Evolutionary conservation across 1,140 invertebrate genomes (phyloP), one percentile per base, ranked within the genome.

Genomic region (Rhizoglyphus robini): DNA sequence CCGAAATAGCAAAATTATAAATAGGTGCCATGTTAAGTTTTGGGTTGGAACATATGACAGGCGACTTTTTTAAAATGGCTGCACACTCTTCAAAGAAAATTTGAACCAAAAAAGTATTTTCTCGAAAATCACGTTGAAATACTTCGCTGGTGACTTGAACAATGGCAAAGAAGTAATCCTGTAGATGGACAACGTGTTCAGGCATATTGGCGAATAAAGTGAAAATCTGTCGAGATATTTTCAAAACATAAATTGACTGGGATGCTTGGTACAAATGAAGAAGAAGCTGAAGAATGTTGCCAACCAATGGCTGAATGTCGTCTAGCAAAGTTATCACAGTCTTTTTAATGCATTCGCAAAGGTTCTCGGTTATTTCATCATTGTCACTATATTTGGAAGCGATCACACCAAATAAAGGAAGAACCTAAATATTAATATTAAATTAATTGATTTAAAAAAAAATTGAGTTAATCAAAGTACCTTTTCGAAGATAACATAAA

Each of bases 311-410:
- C 47, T 78, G 75, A 66, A 82, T 83, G 60, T 84, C 83, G 67
- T 82, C 81, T 73, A 85, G 77, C 48, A 88, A 74, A 41, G 84
- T 83, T 8, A 79, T 78, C 13, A 88, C 75, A 2, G 82, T 80
- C 70, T 83, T 81, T 73, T 87, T 88, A 60, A 88, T 74, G 67
- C 85, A 76, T 49, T 79, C 78, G 75, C 85, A 86, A 46, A 88
- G 75, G 25, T 83, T 80, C 82, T 88, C 62, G 23, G 61, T 59
- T 18, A 69, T 60, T 18, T 48, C n/a, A 62, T 69, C 68, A 47
- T 68, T 63, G n/a, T 34, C 23, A 18, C 30, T 27, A 23, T 51
- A 69, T 27, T 65, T 64, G 8, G 32, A 30, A 20, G 18, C 65
- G 3, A 69, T 63, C 31, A 11, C 32, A 31, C 4, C 34, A 11